These are phyloP conservation scores for Tachysurus vachellii DNA, from an alignment of 2,113 vertebrate species.

Conservation along the genomic window DNA sequence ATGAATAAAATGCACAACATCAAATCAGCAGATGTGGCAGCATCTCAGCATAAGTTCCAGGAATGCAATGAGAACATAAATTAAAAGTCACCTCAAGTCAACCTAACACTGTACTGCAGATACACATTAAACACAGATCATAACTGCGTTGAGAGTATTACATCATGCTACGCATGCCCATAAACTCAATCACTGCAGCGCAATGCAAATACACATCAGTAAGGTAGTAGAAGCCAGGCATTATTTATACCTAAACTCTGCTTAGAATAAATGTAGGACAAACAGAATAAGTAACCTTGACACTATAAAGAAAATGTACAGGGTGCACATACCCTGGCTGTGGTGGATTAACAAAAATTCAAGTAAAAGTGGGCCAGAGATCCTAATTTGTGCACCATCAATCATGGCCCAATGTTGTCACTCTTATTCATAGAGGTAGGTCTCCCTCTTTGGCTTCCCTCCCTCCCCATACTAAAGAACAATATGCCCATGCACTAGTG, in stretches of 20 bases:
- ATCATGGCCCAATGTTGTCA: slow-evolving; percentile 49
- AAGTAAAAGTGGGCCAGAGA: slow-evolving; percentile 56
- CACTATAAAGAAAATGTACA: slow-evolving; percentile 47
- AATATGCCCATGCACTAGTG: slow-evolving; percentile 30
- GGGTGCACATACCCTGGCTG: slow-evolving; percentile 36
- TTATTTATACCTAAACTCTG: slow-evolving; percentile 38
- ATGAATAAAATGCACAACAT: too few species aligned
- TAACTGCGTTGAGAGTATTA: too few species aligned
- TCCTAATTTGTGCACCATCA: slow-evolving; percentile 52
- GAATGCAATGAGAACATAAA: too few species aligned
- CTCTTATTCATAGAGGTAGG: slow-evolving; percentile 50
- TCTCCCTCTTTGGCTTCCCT: slow-evolving; percentile 22
- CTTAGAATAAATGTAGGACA: slow-evolving; percentile 32
- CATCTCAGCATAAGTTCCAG: too few species aligned
- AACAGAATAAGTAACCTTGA: slow-evolving; percentile 57
- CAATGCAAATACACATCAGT: too few species aligned
- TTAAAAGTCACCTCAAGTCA: too few species aligned
- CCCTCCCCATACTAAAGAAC: slow-evolving; percentile 29
- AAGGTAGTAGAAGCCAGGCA: neutral
- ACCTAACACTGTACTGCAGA: too few species aligned
- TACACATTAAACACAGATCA: too few species aligned
- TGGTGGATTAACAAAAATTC: slow-evolving; percentile 46
- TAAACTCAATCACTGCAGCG: too few species aligned
- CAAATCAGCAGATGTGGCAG: too few species aligned
- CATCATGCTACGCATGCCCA: too few species aligned